Evolutionary conservation across 2,797 vertebrate genomes (phyloP).

Genomic region (Tragelaphus eurycerus): DNA sequence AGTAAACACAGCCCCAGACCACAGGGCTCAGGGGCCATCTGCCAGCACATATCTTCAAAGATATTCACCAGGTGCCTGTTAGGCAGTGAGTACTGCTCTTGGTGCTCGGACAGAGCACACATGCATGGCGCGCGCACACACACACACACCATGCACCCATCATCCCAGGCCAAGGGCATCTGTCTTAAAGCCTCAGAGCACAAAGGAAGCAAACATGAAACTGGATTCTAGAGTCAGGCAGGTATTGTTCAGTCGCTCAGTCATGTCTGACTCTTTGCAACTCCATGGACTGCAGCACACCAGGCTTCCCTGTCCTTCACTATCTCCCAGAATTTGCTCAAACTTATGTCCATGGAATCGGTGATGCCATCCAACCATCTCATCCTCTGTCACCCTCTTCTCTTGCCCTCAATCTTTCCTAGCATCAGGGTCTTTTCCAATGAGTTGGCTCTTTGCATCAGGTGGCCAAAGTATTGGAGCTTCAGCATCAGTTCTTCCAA

Average conservation of each 20-base stretch:
- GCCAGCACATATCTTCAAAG: neutral
- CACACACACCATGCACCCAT: neutral
- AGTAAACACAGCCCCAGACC: neutral
- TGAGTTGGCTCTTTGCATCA: neutral
- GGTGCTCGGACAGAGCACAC: rapidly evolving
- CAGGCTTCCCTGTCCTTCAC: neutral
- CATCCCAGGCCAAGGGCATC: neutral
- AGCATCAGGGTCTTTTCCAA: neutral
- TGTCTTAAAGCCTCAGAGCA: neutral
- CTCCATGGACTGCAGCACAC: neutral
- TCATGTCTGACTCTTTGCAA: neutral
- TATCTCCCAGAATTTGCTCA: neutral
- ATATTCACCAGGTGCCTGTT: neutral
- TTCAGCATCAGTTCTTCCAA: neutral
- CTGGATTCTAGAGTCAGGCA: neutral
- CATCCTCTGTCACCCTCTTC: neutral
- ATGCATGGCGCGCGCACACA: too few species aligned
- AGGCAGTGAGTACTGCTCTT: neutral
- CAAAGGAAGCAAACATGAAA: neutral
- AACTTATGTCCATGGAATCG: neutral
- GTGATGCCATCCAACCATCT: neutral
- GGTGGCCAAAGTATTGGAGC: neutral
- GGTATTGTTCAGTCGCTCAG: neutral
- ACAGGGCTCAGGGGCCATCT: neutral
- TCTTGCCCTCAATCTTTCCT: neutral